A percentile compares a stretch with the other conserved stretches of the same genome.
Conservation (phyloP, 2,113 vertebrate genomes). For the Brachypteracias leptosomus region DNA sequence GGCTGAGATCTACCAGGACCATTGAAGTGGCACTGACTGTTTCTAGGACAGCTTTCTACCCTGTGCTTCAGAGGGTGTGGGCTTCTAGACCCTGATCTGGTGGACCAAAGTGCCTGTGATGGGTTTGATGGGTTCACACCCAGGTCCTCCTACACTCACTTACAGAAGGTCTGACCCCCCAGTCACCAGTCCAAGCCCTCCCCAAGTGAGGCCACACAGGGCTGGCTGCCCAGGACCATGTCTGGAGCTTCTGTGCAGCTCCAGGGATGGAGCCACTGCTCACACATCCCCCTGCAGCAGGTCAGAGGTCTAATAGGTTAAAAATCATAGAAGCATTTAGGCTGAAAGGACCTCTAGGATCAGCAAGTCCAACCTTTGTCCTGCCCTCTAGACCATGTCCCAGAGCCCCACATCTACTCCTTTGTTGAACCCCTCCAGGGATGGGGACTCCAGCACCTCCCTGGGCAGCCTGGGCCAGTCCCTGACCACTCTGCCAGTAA, state of each 20-base stretch:
- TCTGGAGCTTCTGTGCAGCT: fast-evolving
- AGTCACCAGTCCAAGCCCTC: background rate
- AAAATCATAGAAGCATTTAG: no score
- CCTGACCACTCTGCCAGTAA: no score
- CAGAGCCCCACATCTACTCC: no score
- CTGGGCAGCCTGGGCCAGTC: no score
- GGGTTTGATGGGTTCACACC: background rate
- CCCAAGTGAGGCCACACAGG: fast-evolving
- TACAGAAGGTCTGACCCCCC: fast-evolving
- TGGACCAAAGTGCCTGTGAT: background rate
- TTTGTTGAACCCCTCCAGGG: no score
- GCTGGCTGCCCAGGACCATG: background rate
- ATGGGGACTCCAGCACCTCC: no score
- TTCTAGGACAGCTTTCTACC: background rate
- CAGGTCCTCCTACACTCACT: fast-evolving
- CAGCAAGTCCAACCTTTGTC: no score
- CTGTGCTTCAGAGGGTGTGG: background rate
- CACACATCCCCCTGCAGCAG: background rate
- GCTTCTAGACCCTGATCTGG: background rate
- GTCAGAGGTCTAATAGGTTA: fast-evolving
- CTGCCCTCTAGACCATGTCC: no score
- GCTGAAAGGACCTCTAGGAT: no score
- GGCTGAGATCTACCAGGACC: background rate
- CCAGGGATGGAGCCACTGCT: background rate
- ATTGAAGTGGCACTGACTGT: background rate